Evolutionary conservation across 2,113 vertebrate species (phyloP), one percentile per base, ranked within the genome.

Genomic region (Dicaeum eximium): DNA sequence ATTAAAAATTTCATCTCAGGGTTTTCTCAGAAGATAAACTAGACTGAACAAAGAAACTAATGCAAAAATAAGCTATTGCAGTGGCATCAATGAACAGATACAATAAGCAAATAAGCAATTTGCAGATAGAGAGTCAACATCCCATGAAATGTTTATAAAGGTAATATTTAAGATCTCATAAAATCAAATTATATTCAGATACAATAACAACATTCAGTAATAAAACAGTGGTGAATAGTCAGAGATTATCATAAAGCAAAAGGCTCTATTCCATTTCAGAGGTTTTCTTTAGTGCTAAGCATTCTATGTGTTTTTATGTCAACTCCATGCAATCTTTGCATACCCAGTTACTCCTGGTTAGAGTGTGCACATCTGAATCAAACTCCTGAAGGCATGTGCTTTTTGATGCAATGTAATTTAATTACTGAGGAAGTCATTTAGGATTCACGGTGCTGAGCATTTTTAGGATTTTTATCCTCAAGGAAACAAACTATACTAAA

Each of bases 101-200:
- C 72, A 93, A 91, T 93, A 94, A 92, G 53, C 91, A 96, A 96
- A 97, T 95, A 96, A 93, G 85, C 88, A 97, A 92, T 96, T 97
- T 97, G 79, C 82, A 93, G 92, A 93, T 91, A 93, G 53, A 95
- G 67, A 95, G 84, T 93, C 90, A 96, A 94, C 92, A 94, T 94
- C 64, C 85, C 92, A 93, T 97, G 94, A 96, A 97, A 94, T 95
- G 88, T 97, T 96, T 97, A 95, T 97, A 96, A 96, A 96, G 79
- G 75, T 96, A 93, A 96, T 96, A 96, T 94, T 96, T 97, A 96
- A 96, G 94, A 88, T 78, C 90, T 93, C 92, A 86, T 95, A 94
- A 96, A 96, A 93, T 96, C 92, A 93, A 93, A 95, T 94, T 80
- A 79, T 96, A 64, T 92, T 95, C 95, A 74, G 92, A 94, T 96